These are phyloP conservation scores for Fragum sueziense DNA, from an alignment of 2,888 invertebrate species.

Conservation along the genomic window DNA sequence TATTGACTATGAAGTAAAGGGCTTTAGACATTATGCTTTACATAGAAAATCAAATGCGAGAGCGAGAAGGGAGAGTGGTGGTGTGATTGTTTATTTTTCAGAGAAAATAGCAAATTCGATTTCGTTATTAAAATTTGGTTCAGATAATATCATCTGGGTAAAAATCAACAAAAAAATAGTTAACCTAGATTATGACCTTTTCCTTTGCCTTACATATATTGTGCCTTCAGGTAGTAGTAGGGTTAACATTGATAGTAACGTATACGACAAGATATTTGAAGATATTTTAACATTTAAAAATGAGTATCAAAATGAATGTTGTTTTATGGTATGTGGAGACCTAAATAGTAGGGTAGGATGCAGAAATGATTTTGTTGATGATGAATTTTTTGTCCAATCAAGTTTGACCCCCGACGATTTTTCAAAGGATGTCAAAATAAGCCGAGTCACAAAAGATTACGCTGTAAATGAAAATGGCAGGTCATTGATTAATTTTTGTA, in stretches of 20 bases:
- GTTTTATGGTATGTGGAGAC: slow-evolving; percentile 9
- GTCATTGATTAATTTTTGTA: slow-evolving; percentile 7
- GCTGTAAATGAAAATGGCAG: slow-evolving; percentile 28
- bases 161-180: not conserved
- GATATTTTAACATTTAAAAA: slow-evolving; percentile 18
- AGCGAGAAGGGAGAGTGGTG: not conserved
- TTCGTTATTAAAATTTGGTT: not conserved
- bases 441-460: not conserved
- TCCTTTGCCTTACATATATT: slow-evolving; percentile 1
- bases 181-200: not conserved
- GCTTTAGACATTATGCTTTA: not conserved
- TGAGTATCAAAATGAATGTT: not conserved
- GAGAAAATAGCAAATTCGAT: not conserved
- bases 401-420: not conserved
- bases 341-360: slow-evolving; percentile 11
- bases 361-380: slow-evolving; percentile 3
- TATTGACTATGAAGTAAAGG: not conserved
- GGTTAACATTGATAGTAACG: not conserved
- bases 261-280: slow-evolving; percentile 13
- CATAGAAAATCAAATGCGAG: not conserved
- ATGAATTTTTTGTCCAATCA: slow-evolving; percentile 12
- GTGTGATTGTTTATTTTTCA: not conserved
- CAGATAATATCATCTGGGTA: not conserved
- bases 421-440: not conserved
- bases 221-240: not conserved